phyloP scores from a whole-genome alignment of 2,888 invertebrate species.

The Stratiomys singularior region DNA sequence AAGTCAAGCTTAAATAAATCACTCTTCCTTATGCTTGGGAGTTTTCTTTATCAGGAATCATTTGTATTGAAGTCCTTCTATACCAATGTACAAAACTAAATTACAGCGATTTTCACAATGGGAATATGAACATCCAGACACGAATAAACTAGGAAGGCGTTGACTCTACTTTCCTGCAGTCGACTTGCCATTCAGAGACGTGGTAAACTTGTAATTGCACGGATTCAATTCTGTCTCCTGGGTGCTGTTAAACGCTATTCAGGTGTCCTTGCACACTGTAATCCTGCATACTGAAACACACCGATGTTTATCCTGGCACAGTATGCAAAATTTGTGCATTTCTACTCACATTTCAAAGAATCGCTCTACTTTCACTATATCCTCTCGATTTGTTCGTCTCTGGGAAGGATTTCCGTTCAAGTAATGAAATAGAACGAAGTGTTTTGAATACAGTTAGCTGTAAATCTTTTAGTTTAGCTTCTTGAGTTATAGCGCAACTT shows the following conservation, averaged over 20 bases:
- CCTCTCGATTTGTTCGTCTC: constrained; percentile 5
- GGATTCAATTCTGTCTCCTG: constrained; percentile 29
- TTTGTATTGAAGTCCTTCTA: too few species aligned
- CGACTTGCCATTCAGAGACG: neutral
- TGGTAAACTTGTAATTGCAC: constrained; percentile 26
- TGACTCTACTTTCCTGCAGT: neutral
- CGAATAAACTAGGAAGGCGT: constrained; percentile 10
- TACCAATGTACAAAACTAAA: too few species aligned
- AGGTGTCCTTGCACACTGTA: neutral
- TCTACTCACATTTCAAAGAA: neutral
- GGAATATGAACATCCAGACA: constrained; percentile 25
- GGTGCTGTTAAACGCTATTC: constrained; percentile 33
- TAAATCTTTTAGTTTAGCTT: constrained; percentile 34
- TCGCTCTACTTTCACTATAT: neutral
- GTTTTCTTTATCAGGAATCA: too few species aligned
- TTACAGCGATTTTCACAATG: neutral
- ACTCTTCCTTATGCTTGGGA: too few species aligned
- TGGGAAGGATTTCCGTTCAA: constrained; percentile 7
- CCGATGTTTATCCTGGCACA: neutral
- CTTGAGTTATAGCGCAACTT: constrained; percentile 39
- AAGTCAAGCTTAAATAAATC: too few species aligned
- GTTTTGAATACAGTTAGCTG: constrained; percentile 3
- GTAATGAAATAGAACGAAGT: constrained; percentile 14
- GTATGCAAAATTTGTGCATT: neutral
- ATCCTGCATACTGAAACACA: too few species aligned